Base-by-base conservation (phyloP, 2,797 vertebrate species). In the Nothura maculosa region DNA sequence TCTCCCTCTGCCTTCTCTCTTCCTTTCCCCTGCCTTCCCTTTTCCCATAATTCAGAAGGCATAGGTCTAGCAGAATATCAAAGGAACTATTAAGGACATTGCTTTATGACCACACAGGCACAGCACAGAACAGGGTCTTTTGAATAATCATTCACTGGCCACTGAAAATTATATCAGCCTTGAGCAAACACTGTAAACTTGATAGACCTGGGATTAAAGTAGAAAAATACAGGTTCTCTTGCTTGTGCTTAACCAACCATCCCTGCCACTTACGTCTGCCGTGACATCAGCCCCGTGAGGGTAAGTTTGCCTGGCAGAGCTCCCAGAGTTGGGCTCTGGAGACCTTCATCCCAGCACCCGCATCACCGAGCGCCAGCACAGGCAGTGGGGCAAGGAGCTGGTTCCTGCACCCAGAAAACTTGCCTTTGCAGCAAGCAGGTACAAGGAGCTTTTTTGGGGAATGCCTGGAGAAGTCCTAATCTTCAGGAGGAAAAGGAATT, bases 341-440 rank as follows among this genome's bases (percentile, higher is more conserved):
- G 57, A 50, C 48, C 45, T 18, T 91, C 79, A 78, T 84, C 62
- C 73, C 87, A 10, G 19, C 18, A 76, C 54, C 89, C 92, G 81
- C 85, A 80, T 25, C 13, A 24, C 48, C 25, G 48, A 24, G 48
- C 22, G 6, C 48, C 48, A 50, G 48, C 48, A 50, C 48, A 50
- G 22, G 43, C 6, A 52, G 40, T n/a, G 50, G 74, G 84, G 50
- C 54, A 92, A 80, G 57, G 89, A 76, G 90, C 74, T 66, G 28
- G 68, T 69, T 94, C 84, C 87, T 50, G 80, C 84, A 96, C 91
- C 82, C 94, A 96, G 91, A 80, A 89, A 93, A 92, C 83, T 67
- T 79, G 96, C 70, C 78, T 91, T 94, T 77, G 73, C 73, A 74
- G 79, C 62, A 24, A 95, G 90, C 81, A 95, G 90, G 95, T 95